A percentile compares a stretch with the other conserved stretches of the same genome.
Conservation (phyloP, 2,888 invertebrate genomes). For the Gandaritis pyraliata region DNA sequence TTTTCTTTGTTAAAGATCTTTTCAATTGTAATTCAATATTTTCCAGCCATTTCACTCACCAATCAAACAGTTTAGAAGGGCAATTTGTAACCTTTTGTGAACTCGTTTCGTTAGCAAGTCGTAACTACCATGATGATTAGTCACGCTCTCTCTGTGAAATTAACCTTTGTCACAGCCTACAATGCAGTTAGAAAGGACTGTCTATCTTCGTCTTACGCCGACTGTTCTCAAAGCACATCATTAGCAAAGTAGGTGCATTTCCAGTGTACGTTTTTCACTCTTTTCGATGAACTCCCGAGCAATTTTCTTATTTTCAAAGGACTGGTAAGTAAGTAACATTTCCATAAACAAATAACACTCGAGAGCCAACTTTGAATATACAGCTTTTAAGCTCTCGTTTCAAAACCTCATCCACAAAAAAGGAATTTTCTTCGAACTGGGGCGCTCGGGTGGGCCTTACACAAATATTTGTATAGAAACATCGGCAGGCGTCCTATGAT, state of each 20-base stretch:
- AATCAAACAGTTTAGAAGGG: conserved; percentile 2
- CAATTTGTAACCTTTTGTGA: conserved; percentile 1
- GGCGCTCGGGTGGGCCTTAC: conserved; percentile 7
- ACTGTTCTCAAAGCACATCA: conserved; percentile 6
- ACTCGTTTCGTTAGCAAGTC: conserved; percentile 20
- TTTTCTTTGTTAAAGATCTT: too few relatives aligned
- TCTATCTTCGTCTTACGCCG: conserved; percentile 10
- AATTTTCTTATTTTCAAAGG: background rate
- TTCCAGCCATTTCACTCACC: background rate
- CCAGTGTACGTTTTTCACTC: background rate
- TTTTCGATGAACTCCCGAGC: background rate
- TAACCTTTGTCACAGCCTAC: conserved; percentile 6
- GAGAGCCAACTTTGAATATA: background rate
- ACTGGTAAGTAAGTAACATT: background rate
- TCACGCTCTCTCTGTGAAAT: conserved; percentile 28
- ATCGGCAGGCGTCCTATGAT: conserved; percentile 9
- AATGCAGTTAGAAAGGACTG: conserved; percentile 12
- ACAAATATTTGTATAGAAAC: conserved; percentile 25
- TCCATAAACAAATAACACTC: background rate
- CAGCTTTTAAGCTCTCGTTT: conserved; percentile 2
- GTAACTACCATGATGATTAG: conserved; percentile 27
- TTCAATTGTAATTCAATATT: background rate
- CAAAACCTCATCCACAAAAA: conserved; percentile 10
- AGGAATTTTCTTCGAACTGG: conserved; percentile 7
- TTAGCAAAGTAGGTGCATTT: conserved; percentile 4